These are phyloP conservation scores for Scaptomyza polygonia DNA, from an alignment of 2,888 invertebrate species.

Conservation along the genomic window DNA sequence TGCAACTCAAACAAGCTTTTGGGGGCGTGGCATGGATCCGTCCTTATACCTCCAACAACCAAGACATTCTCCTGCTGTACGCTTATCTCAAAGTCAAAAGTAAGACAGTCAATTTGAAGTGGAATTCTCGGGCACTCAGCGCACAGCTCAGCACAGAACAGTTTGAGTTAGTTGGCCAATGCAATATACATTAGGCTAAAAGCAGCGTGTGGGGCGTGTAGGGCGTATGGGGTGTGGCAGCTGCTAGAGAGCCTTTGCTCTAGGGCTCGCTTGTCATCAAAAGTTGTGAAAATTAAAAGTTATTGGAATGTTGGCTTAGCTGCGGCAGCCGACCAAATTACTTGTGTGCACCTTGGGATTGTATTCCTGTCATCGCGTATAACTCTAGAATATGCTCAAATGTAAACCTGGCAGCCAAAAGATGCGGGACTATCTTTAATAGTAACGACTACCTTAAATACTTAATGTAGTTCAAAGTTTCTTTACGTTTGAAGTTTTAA, in stretches of 20 bases:
- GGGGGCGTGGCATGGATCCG: conserved; percentile 15
- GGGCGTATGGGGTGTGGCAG: conserved; percentile 15
- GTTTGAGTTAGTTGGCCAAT: conserved; percentile 57
- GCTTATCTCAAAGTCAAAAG: conserved; percentile 62
- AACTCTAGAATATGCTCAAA: background rate
- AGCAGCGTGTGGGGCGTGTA: background rate
- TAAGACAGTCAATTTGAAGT: conserved; percentile 64
- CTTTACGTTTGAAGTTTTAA: no score
- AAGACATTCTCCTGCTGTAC: conserved; percentile 4
- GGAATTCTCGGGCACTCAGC: conserved; percentile 33
- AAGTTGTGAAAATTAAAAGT: conserved; percentile 57
- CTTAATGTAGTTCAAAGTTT: no score
- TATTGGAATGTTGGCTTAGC: conserved; percentile 52
- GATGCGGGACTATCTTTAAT: background rate
- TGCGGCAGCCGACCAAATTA: conserved; percentile 12
- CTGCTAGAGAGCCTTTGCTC: conserved; percentile 1
- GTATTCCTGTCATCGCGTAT: background rate
- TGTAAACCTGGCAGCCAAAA: background rate
- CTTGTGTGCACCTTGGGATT: conserved; percentile 15
- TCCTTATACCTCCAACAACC: conserved; percentile 1
- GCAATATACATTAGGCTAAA: conserved; percentile 61
- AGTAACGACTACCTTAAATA: no score
- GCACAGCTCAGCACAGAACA: conserved; percentile 10
- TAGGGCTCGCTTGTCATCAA: conserved; percentile 19
- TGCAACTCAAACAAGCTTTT: conserved; percentile 65